Conservation (phyloP, 2,797 vertebrate species). For the Hephaestus fuliginosus region DNA sequence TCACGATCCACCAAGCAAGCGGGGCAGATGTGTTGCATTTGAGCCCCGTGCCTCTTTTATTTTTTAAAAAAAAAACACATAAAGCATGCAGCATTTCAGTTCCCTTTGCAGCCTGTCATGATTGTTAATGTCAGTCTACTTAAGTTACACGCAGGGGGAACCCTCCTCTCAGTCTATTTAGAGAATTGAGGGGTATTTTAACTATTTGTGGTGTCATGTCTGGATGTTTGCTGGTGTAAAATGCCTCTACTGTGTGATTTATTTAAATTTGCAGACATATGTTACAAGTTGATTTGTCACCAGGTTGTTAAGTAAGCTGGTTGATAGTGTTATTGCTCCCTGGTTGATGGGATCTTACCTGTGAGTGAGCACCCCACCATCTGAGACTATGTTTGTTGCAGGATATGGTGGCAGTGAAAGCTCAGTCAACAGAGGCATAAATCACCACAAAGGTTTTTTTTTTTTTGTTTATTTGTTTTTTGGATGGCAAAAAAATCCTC, state of each 20-base stretch:
- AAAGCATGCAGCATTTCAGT: slow-evolving; percentile 35
- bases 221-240: slow-evolving; percentile 1
- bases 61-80: background rate
- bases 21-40: background rate
- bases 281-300: background rate
- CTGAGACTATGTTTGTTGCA: slow-evolving; percentile 8
- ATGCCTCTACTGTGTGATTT: background rate
- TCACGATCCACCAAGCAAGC: background rate
- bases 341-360: slow-evolving; percentile 25
- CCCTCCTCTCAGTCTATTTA: slow-evolving; percentile 41
- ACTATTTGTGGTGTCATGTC: background rate
- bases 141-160: slow-evolving; percentile 32
- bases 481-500: slow-evolving; percentile 3
- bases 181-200: slow-evolving; percentile 16
- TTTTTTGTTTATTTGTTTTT: slow-evolving; percentile 12
- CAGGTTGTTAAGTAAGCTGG: background rate
- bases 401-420: slow-evolving; percentile 13
- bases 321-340: background rate
- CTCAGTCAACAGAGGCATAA: background rate
- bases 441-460: slow-evolving; percentile 16
- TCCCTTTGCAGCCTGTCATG: slow-evolving; percentile 28
- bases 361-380: slow-evolving; percentile 2
- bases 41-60: background rate
- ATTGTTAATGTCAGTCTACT: slow-evolving; percentile 37
- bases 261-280: background rate